Evolutionary conservation across 2,113 vertebrate genomes (phyloP).

Genomic region (Cebidichthys violaceus): DNA sequence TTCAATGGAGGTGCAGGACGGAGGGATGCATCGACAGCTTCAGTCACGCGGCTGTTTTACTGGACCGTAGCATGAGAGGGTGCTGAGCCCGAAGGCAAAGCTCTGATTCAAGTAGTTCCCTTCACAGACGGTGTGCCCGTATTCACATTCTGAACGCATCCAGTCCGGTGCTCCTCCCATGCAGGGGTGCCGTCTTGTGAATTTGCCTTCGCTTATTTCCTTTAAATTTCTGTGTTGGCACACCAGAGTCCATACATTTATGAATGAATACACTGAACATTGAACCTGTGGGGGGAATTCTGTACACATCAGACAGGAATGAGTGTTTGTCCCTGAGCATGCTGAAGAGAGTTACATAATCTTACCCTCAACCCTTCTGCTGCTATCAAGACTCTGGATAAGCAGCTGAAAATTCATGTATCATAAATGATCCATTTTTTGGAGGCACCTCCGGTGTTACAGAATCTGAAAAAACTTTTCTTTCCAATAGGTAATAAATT

Average conservation of each 20-base stretch:
- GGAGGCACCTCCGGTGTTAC: neutral
- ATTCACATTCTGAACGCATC: neutral
- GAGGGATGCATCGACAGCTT: neutral
- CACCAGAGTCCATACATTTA: slow-evolving; percentile 8
- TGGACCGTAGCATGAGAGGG: neutral
- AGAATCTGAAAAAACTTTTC: neutral
- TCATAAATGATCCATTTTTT: neutral
- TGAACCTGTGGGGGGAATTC: slow-evolving; percentile 20
- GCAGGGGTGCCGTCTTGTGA: neutral
- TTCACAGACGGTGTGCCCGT: neutral
- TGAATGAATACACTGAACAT: slow-evolving; percentile 7
- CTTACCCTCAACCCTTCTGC: neutral
- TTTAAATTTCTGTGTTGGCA: neutral
- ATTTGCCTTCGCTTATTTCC: neutral
- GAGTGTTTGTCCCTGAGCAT: slow-evolving; percentile 2
- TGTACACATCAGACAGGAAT: neutral
- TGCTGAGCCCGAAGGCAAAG: too few relatives aligned
- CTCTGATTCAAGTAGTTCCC: neutral
- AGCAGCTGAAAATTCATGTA: slow-evolving; percentile 9
- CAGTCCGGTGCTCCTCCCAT: neutral
- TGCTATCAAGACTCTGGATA: neutral
- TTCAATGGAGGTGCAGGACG: neutral
- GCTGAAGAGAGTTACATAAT: slow-evolving; percentile 19
- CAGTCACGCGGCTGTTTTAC: neutral
- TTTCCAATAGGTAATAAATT: slow-evolving; percentile 44